Percentiles rank a stretch among this genome's conserved stretches.
Conservation (phyloP, 1,140 invertebrate species). For the Phortica variegata region DNA sequence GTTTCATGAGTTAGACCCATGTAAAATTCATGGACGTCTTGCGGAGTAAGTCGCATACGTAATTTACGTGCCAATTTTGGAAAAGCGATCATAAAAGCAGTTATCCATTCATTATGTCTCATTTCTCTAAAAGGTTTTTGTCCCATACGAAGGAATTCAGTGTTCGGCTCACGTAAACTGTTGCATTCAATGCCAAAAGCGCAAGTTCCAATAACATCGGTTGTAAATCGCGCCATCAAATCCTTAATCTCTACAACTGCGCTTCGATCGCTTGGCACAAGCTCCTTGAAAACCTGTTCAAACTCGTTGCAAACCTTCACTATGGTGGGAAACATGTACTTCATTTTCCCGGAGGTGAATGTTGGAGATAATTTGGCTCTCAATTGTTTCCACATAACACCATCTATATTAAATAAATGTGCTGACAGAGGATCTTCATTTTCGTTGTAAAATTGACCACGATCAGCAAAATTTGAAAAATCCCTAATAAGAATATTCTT, state of each 20-base stretch:
- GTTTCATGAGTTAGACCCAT: slow-evolving; percentile 52
- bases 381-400: slow-evolving; percentile 60
- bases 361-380: slow-evolving; percentile 61
- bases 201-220: slow-evolving; percentile 62
- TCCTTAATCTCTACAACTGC: slow-evolving; percentile 34
- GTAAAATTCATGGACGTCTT: slow-evolving; percentile 57
- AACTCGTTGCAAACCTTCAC: slow-evolving; percentile 46
- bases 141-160: slow-evolving; percentile 59
- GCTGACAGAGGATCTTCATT: slow-evolving; percentile 58
- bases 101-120: slow-evolving; percentile 9
- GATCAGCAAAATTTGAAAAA: slow-evolving; percentile 61
- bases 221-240: slow-evolving; percentile 45
- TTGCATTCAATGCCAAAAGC: slow-evolving; percentile 68
- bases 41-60: slow-evolving; percentile 46
- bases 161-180: slow-evolving; percentile 58
- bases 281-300: slow-evolving; percentile 24
- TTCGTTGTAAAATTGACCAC: slow-evolving; percentile 57
- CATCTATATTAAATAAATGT: slow-evolving; percentile 58
- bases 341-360: slow-evolving; percentile 64
- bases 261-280: slow-evolving; percentile 8
- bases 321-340: slow-evolving; percentile 59
- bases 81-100: slow-evolving; percentile 23
- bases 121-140: slow-evolving; percentile 24
- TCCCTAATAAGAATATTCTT: slow-evolving; percentile 65
- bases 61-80: slow-evolving; percentile 29